Evolutionary conservation across 2,888 invertebrate species (phyloP), one percentile per base, ranked within the genome.

Genomic region (Ypsolopha sequella): DNA sequence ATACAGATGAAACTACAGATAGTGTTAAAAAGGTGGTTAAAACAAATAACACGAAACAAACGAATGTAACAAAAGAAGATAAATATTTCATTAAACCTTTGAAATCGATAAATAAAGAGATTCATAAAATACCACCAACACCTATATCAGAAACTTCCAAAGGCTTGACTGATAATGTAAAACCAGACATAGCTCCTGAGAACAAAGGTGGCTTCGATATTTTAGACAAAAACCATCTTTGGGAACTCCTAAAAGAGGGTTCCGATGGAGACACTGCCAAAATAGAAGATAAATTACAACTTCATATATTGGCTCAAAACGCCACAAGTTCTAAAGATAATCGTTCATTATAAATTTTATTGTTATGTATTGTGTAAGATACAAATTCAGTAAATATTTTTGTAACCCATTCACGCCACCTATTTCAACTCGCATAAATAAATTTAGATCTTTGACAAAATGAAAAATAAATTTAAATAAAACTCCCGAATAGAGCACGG

Each of bases 211-310:
- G 87, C 48, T 89, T 87, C 57, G 85, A 90, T 56, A 82, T 90
- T 52, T 65, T 90, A 51, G 88, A 90, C 60, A 89, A 89, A 63
- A 89, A 89, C 55, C 87, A 87, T 53, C 68, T 90, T 45, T 91
- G 90, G 90, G 89, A 89, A 51, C 76, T 91, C 61, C 69, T 91
- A 11, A 89, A 89, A 64, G 90, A 90, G 71, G 89, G 71, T 34
- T 64, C 81, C n/a, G 71, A 75, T 45, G 58, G 62, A 35, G 80
- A 79, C 56, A 57, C 65, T 49, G 55, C 66, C 7, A 82, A 78
- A 67, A 60, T 78, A 57, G 82, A 80, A 50, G 80, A 81, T 58
- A 82, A 79, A 65, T 58, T 78, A 60, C 73, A 70, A 60, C 60
- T 69, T 41, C 66, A 80, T 57, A 76, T 70, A 52, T 60, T 75